Conservation (phyloP, 2,888 invertebrate genomes). For the Platynereis dumerilii region DNA sequence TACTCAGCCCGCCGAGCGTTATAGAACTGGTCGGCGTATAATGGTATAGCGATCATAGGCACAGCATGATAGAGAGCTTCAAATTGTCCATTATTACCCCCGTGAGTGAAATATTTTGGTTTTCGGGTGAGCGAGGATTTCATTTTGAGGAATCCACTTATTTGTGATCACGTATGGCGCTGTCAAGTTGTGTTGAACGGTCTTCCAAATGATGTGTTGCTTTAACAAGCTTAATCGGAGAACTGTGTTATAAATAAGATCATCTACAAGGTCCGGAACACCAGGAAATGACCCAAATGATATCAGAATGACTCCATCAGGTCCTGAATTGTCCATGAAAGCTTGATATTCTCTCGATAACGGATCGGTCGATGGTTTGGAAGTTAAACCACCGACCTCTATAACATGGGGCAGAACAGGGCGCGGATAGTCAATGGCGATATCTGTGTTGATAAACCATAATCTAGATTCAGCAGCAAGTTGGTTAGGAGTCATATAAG, state of each 20-base stretch:
- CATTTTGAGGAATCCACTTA: conserved; percentile 44
- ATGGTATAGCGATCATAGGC: conserved; percentile 41
- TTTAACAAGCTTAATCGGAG: background rate
- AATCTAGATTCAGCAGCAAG: conserved; percentile 25
- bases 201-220: background rate
- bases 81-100: conserved; percentile 41
- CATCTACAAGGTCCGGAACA: conserved; percentile 20
- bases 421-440: conserved; percentile 35
- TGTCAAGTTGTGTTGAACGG: too few relatives aligned
- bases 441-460: conserved; percentile 35
- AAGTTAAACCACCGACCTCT: conserved; percentile 36
- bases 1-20: conserved; percentile 31
- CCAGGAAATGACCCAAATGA: conserved; percentile 41
- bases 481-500: background rate
- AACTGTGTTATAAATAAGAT: background rate
- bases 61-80: conserved; percentile 43
- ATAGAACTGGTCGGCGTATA: conserved; percentile 36
- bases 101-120: conserved; percentile 43
- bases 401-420: conserved; percentile 36
- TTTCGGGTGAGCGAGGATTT: conserved; percentile 42
- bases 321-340: conserved; percentile 34
- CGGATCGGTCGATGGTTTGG: conserved; percentile 26
- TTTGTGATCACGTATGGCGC: too few relatives aligned
- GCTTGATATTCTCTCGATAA: conserved; percentile 28
- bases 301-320: conserved; percentile 38